Evolutionary conservation across 2,113 vertebrate genomes (phyloP), one percentile per base, ranked within the genome.

Genomic region (Mastomys natalensis): DNA sequence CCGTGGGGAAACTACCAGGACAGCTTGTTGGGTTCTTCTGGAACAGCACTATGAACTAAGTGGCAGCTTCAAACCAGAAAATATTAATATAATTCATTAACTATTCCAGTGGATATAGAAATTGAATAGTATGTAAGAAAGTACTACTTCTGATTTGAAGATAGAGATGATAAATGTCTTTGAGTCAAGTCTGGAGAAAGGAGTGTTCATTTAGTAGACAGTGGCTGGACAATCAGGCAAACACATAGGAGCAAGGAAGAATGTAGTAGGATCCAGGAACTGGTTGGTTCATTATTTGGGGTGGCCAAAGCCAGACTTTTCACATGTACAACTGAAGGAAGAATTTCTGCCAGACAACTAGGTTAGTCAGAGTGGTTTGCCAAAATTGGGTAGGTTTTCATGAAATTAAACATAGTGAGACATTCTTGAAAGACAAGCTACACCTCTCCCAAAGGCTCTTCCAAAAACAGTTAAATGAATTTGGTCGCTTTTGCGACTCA

Each of bases 381-480:
- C 48, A 74, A 92, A 91, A 64, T 80, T 74, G 13, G 19, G 43
- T 70, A 29, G 48, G 1, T 37, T 90, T 95, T 95, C 74, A 76
- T 70, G n/a, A 87, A 96, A 92, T 45, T 58, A 55, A 37, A 40
- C 6, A 95, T 74, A 94, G 64, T 19, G 1, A 5, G 68, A 58
- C 3, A 29, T 78, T 78, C 62, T 91, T 58, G 85, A 29, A 64
- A 92, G 78, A 43, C 11, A 81, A 60, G 13, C 4, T 73, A 16
- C 16, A 17, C 37, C 8, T 87, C 89, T 45, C 43, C 15, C 73
- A 94, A 76, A 40, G 51, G 13, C 22, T 87, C 24, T 85, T 22
- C 43, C 26, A 22, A 29, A 45, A 43, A 37, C 11, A 15, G 31
- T 26, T 29, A 37, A 34, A 89, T 1, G 13, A 10, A 9, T 26